Evolutionary conservation across 2,888 invertebrate genomes (phyloP), one percentile per base, ranked within the genome.

Genomic region (Ellobium chinense): DNA sequence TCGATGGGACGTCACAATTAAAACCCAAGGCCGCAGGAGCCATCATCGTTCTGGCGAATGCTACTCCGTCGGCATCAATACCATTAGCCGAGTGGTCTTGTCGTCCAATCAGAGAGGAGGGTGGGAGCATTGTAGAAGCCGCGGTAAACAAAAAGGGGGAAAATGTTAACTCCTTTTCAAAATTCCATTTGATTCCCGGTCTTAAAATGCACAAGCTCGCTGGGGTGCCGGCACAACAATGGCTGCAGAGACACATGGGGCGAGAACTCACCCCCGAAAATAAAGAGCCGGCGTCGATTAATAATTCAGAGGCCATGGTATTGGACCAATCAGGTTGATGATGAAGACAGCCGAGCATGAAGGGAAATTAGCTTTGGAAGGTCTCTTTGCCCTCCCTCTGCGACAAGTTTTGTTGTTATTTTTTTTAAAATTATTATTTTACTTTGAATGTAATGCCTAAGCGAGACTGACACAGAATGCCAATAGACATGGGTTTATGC

Each of bases 271-370:
- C 60, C 78, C 58, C 69, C 78, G 62, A 63, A 77, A 69, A 70
- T 78, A 34, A 78, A 78, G 78, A 78, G 78, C 62, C 62, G 27
- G 58, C 29, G 56, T 68, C 78, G 62, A 69, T 78, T 78, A 78
- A 78, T 69, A 78, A 78, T 78, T 78, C 78, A 69, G 63, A 69
- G 78, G 70, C 62, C 63, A 24, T 39, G 62, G 62, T 60, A 39
- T 62, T 31, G 78, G 78, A 69, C 78, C 69, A 78, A 70, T 70
- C 69, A 78, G n/a, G 78, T 37, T 68, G 68, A 31, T 70, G 70
- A 60, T 69, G 69, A 29, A 34, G 70, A 70, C 70, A 62, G 62
- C 34, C 62, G 36, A 69, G 54, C 46, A 78, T 46, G 37, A 62
- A 58, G 46, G 56, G 70, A 78, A n/a, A 78, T 78, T 78, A 78